Conservation (phyloP, 2,888 invertebrate species). For the Rhabditophanes sp. region DNA sequence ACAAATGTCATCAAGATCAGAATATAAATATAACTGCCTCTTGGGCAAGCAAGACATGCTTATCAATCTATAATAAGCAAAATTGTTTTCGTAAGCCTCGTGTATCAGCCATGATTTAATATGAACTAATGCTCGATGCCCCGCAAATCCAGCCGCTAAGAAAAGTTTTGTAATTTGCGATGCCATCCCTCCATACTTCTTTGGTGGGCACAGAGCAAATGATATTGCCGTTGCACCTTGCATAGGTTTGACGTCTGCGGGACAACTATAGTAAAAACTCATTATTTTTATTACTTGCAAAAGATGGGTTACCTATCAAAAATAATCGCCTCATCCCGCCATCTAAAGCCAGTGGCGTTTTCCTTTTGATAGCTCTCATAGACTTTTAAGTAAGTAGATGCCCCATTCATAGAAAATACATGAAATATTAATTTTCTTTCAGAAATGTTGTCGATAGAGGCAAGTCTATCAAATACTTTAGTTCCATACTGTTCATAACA, state of each 20-base stretch:
- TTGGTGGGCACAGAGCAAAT: constrained; percentile 28
- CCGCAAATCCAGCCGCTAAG: constrained; percentile 24
- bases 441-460: constrained; percentile 2
- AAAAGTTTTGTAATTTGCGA: constrained; percentile 21
- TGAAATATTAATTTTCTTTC: constrained; percentile 12
- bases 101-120: constrained; percentile 24
- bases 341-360: constrained; percentile 17
- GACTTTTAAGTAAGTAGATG: constrained; percentile 2
- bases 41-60: constrained; percentile 25
- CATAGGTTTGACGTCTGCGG: constrained; percentile 30
- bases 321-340: constrained; percentile 25
- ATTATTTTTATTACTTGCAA: neutral
- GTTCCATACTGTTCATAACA: constrained; percentile 24
- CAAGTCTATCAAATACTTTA: constrained; percentile 13
- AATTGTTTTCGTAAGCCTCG: constrained; percentile 26
- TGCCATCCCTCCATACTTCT: constrained; percentile 16
- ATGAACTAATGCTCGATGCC: constrained; percentile 29
- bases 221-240: constrained; percentile 38
- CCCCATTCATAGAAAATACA: constrained; percentile 19
- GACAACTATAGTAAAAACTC: constrained; percentile 16
- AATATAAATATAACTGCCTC: constrained; percentile 56
- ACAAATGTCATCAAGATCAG: constrained; percentile 57
- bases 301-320: constrained; percentile 28
- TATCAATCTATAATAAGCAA: constrained; percentile 32
- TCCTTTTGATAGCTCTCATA: constrained; percentile 14